A percentile compares a stretch with the other conserved stretches of the same genome.
Conservation (phyloP, 2,888 invertebrate genomes). For the Crioceris asparagi region DNA sequence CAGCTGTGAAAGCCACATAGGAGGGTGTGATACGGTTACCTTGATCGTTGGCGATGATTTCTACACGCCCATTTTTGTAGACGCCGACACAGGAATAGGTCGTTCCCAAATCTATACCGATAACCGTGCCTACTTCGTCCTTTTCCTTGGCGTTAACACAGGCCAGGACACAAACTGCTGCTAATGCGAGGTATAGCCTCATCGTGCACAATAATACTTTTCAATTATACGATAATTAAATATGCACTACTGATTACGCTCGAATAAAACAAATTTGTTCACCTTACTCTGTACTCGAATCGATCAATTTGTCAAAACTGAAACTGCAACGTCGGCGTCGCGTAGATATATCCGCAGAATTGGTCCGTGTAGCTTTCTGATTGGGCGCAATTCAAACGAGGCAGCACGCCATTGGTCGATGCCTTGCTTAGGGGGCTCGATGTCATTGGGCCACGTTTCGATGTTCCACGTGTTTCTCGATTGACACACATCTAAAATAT, state of each 20-base stretch:
- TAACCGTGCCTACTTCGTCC: constrained; percentile 88
- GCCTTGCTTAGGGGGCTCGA: constrained; percentile 46
- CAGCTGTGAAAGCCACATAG: constrained; percentile 92
- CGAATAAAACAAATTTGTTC: too few species aligned
- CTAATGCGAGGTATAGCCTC: constrained; percentile 48
- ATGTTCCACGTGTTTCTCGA: too few species aligned
- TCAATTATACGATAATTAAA: too few species aligned
- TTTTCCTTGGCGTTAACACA: constrained; percentile 73
- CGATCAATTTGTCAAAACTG: constrained; percentile 15
- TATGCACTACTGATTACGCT: too few species aligned
- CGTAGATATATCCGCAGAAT: too few species aligned
- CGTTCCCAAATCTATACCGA: constrained; percentile 97
- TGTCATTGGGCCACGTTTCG: constrained; percentile 62
- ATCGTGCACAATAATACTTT: constrained; percentile 41
- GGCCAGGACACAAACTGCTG: constrained; percentile 50
- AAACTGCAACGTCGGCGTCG: too few species aligned
- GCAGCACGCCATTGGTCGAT: constrained; percentile 38
- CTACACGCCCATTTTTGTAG: constrained; percentile 94
- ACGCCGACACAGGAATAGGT: constrained; percentile 97
- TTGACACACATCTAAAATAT: too few species aligned
- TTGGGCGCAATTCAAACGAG: constrained; percentile 43
- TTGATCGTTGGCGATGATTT: constrained; percentile 98
- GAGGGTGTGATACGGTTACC: constrained; percentile 98
- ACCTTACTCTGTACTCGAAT: constrained; percentile 3
- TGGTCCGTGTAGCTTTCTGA: constrained; percentile 48